Conservation (phyloP, 2,113 vertebrate species). For the Emydocephalus ijimae region DNA sequence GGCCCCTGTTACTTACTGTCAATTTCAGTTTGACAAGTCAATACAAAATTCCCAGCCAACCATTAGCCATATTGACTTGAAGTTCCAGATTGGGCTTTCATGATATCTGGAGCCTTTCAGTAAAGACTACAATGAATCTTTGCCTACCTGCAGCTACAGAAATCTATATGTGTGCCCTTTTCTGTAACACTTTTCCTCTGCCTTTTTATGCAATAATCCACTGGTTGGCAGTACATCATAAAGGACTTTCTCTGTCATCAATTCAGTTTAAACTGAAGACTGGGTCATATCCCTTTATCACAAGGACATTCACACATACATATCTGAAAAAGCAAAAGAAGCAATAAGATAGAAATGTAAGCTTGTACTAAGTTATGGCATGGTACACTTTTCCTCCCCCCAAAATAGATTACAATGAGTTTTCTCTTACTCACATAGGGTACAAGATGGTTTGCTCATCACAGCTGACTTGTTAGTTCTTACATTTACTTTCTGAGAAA, state of each 20-base stretch:
- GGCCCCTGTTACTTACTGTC: not conserved
- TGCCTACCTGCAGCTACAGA: not conserved
- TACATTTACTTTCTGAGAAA: slow-evolving; percentile 33
- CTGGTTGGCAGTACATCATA: too few relatives aligned
- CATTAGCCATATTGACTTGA: not conserved
- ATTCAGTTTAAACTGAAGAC: not conserved
- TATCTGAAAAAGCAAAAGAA: not conserved
- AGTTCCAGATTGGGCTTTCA: not conserved
- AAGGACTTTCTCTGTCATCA: not conserved
- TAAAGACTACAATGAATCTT: not conserved
- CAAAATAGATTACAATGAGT: not conserved
- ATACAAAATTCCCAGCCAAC: not conserved
- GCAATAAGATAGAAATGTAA: not conserved
- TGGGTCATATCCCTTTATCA: not conserved
- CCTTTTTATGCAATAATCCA: not conserved
- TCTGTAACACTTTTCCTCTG: not conserved
- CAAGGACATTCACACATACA: not conserved
- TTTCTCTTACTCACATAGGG: not conserved
- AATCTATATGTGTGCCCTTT: not conserved
- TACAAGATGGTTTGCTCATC: slow-evolving; percentile 11
- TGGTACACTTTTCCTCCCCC: too few relatives aligned
- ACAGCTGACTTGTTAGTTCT: slow-evolving; percentile 17
- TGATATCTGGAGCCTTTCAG: not conserved
- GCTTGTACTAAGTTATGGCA: not conserved
- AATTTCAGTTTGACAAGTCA: not conserved